Conservation (phyloP, 2,888 invertebrate genomes). For the Drosophila niveifrons region DNA sequence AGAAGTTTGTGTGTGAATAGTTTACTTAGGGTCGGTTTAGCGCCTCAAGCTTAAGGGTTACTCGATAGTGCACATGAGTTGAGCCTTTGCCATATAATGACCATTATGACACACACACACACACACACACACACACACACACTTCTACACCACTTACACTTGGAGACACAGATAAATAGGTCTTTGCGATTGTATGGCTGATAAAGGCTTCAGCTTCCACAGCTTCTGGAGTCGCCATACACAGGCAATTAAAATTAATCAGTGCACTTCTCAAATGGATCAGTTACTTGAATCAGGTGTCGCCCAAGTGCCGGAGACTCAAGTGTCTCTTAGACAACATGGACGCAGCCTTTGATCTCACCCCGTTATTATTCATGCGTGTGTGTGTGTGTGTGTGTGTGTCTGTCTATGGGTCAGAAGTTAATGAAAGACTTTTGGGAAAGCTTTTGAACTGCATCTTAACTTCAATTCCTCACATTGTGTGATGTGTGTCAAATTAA, state of each 20-base stretch:
- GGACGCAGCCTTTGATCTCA: neutral
- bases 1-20: neutral
- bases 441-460: neutral
- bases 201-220: neutral
- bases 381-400: neutral
- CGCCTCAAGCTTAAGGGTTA: neutral
- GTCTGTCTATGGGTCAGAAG: neutral
- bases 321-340: neutral
- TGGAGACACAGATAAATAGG: neutral
- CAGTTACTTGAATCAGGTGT: conserved; percentile 1
- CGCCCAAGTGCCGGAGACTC: neutral
- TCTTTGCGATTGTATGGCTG: neutral
- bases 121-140: neutral
- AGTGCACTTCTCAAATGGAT: neutral
- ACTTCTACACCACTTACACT: neutral
- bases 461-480: neutral
- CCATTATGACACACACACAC: neutral
- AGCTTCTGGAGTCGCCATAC: too few species aligned
- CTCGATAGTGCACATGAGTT: neutral
- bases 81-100: neutral
- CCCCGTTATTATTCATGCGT: neutral
- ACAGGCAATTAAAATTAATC: conserved; percentile 3
- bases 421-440: neutral
- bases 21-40: neutral
- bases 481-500: neutral